A percentile compares a stretch with the other conserved stretches of the same genome.
These are phyloP conservation scores for Melanogrammus aeglefinus DNA, from an alignment of 2,797 vertebrate genomes.

Conservation along the genomic window DNA sequence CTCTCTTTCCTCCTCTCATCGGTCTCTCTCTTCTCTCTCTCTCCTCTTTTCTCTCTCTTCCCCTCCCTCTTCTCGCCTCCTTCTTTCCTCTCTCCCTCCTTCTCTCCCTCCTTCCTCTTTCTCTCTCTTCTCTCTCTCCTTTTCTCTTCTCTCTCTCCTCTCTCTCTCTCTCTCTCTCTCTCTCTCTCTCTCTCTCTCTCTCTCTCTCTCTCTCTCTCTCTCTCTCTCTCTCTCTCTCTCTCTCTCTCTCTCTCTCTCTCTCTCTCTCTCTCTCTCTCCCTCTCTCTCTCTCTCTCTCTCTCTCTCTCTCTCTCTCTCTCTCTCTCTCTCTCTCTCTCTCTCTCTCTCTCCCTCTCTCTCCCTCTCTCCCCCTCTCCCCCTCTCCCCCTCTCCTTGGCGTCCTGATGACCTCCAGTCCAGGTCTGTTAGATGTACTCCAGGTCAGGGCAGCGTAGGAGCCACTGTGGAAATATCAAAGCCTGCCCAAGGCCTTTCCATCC, in stretches of 20 bases:
- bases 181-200: background rate
- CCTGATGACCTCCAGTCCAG: conserved; percentile 75
- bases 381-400: conserved; percentile 53
- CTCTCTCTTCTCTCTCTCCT: conserved; percentile 13
- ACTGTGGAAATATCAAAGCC: conserved; percentile 80
- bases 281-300: background rate
- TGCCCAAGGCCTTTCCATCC: conserved; percentile 77
- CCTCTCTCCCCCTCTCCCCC: conserved; percentile 14
- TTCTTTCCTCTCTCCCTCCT: no score
- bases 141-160: conserved; percentile 9
- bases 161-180: background rate
- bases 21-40: background rate
- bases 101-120: no score
- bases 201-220: background rate
- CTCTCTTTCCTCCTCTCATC: no score
- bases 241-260: background rate
- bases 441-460: conserved; percentile 63
- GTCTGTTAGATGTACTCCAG: conserved; percentile 76
- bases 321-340: conserved; percentile 7
- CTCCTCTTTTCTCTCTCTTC: conserved; percentile 15
- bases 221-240: background rate
- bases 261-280: background rate
- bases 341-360: conserved; percentile 13
- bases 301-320: background rate
- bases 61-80: conserved; percentile 2